Base-by-base conservation (phyloP, 2,888 invertebrate genomes). In the Phaonia tiefii region DNA sequence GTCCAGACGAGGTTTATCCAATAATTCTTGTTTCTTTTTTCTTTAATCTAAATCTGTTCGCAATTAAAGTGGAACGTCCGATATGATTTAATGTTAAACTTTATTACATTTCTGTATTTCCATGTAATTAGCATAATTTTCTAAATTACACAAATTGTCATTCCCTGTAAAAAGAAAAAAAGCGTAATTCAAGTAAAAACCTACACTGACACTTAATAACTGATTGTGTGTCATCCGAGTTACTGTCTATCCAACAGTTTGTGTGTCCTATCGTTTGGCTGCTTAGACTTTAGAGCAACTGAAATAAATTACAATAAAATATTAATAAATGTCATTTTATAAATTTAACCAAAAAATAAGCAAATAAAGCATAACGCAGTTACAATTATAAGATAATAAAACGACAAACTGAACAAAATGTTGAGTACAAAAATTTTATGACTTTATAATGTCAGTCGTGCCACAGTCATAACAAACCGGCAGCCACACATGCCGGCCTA, bases 301-400 rank as follows among this genome's bases (percentile, higher is more conserved):
- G 67, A 74, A 74, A 76, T 80, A 73, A 80, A 80, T 80, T 80
- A 71, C 37, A 80, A 80, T 80, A 80, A 80, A 80, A 80, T 71
- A 58, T 51, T 70, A 74, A 80, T 80, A 80, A 80, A 80, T 77
- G 80, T 77, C 80, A 77, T 77, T 51, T 77, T 77, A 80, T 37
- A 74, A 70, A 71, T 65, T 80, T 72, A 54, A 51, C 44, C 39
- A 42, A 76, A 58, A 44, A 54, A 56, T 39, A 39, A 65, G n/a
- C 46, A 65, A 69, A 72, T 65, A 63, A 60, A 69, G 49, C 60
- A 70, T 56, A 67, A 44, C 39, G 49, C 49, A 70, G 66, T 74
- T 60, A 60, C 60, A 60, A 60, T 60, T 60, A 60, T 60, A n/a
- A n/a, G n/a, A n/a, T n/a, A 70, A 80, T 80, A 77, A 80, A 80